phyloP scores from a whole-genome alignment of 2,113 vertebrate genomes.

The Phocoena sinus region DNA sequence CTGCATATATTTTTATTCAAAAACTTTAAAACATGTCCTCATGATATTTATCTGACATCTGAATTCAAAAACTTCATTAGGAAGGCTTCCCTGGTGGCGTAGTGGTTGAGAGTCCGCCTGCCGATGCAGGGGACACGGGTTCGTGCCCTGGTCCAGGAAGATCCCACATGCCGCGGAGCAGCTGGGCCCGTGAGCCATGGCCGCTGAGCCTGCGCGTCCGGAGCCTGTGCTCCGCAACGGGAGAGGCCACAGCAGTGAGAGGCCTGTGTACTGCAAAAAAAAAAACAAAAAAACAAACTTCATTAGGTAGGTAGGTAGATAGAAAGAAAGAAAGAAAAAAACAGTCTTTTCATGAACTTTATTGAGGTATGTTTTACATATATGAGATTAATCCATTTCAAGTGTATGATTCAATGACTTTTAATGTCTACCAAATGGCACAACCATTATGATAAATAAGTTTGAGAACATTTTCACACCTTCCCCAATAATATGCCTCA shows the following conservation, averaged over 20 bases:
- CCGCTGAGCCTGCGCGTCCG: too few species aligned
- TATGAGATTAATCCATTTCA: neutral
- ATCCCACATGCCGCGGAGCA: too few species aligned
- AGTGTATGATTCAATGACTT: neutral
- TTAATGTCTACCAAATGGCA: neutral
- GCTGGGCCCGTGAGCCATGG: too few species aligned
- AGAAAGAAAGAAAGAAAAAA: neutral
- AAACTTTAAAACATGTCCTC: neutral
- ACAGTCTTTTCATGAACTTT: neutral
- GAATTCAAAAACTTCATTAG: neutral
- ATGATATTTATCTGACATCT: neutral
- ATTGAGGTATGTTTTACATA: neutral
- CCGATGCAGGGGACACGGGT: too few species aligned
- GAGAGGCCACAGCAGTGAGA: too few species aligned
- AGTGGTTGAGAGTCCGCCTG: too few species aligned
- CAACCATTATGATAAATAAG: neutral
- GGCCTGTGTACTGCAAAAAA: too few species aligned
- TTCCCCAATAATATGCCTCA: rapidly evolving
- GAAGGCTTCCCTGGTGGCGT: too few species aligned
- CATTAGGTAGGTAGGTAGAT: neutral
- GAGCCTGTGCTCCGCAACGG: too few species aligned
- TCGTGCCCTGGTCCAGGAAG: too few species aligned
- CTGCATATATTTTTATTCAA: neutral
- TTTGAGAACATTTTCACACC: neutral
- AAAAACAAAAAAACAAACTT: too few species aligned